Conservation (phyloP, 2,888 invertebrate genomes). For the Tridacna crocea region DNA sequence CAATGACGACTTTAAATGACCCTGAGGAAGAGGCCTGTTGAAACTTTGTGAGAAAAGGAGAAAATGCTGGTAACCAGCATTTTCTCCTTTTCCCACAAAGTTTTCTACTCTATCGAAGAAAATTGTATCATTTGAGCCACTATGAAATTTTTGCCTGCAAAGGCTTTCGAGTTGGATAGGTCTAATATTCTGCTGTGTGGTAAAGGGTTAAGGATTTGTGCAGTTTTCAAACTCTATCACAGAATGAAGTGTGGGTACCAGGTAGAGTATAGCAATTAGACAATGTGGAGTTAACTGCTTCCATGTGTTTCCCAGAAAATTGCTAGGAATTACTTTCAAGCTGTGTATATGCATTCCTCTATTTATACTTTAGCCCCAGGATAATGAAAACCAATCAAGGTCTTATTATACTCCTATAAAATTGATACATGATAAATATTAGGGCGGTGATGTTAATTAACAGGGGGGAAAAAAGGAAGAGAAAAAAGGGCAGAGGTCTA, state of each 20-base stretch:
- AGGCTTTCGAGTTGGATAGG: too few species aligned
- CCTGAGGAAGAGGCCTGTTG: too few species aligned
- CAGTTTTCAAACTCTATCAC: too few species aligned
- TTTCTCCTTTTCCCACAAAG: too few species aligned
- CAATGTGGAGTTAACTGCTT: constrained; percentile 23
- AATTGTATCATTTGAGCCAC: too few species aligned
- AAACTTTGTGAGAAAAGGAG: too few species aligned
- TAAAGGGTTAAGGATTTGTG: too few species aligned
- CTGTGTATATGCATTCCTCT: constrained; percentile 40
- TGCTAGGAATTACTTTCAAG: constrained; percentile 39
- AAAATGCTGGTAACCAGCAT: too few species aligned
- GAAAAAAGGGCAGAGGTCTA: constrained; percentile 4
- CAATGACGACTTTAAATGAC: too few species aligned
- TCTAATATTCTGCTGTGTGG: too few species aligned
- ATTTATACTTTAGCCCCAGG: constrained; percentile 54
- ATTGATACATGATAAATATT: constrained; percentile 59
- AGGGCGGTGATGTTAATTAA: constrained; percentile 53
- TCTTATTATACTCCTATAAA: constrained; percentile 59
- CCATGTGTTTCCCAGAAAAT: constrained; percentile 51
- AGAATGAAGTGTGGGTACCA: not conserved
- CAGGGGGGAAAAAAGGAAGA: constrained; percentile 13
- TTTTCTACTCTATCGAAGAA: too few species aligned
- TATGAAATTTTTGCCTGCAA: too few species aligned
- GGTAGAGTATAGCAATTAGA: constrained; percentile 12
- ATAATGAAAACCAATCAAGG: constrained; percentile 58